Evolutionary conservation across 2,797 vertebrate species (phyloP), one percentile per base, ranked within the genome.

Genomic region (Channa striata): DNA sequence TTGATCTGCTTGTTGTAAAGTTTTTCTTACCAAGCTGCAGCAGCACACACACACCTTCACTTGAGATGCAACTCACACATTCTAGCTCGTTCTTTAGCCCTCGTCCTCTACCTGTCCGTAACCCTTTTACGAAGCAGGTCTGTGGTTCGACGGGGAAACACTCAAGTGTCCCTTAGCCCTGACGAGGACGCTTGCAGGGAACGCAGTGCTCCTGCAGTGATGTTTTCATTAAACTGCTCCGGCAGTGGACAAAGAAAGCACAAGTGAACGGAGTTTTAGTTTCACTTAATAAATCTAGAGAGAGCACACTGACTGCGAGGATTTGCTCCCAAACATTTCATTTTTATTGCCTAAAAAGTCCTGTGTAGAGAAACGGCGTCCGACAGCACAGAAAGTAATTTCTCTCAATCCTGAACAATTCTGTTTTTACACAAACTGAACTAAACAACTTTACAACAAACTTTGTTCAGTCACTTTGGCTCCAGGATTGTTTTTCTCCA

Each of bases 211-310:
- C n/a, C n/a, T n/a, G n/a, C 78, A 82, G 83, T 60, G 6, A 48
- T 44, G 72, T 74, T 79, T 49, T 68, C 74, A 84, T 83, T 79
- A 57, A 83, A 84, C 58, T 71, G 74, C 75, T 80, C 68, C 74
- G 73, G 57, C 68, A 57, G 78, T 8, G 49, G 78, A 77, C 23
- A 39, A 1, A 42, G 10, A 14, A 48, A 40, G 47, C 47, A 57
- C 0, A 4, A 20, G 25, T 4, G 11, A 21, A 12, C 42, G 3
- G 11, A 16, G 43, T 14, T 44, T 40, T 30, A 39, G 12, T 19
- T 30, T 33, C 23, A 17, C 7, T 37, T 37, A 23, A 23, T 10
- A 11, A 23, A n/a, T 33, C 4, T 47, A 30, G 37, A 57, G 2
- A 21, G 9, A 1, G 25, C 5, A 40, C 5, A 5, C 25, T 8